Evolutionary conservation across 92 coral and sea anemone genomes (phyloP).

Genomic region (Metridium senile): DNA sequence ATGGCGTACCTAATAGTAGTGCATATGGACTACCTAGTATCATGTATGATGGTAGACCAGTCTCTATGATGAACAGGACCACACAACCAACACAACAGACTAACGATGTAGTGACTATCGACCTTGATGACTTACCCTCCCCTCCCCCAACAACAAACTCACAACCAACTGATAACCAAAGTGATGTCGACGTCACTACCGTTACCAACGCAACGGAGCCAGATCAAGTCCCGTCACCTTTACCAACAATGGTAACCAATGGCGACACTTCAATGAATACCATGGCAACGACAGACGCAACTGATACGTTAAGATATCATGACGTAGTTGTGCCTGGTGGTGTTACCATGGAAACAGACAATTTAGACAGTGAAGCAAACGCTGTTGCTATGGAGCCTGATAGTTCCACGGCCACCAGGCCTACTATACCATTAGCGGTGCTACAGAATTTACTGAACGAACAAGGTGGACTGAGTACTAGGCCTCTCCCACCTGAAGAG

Average conservation of each 20-base stretch:
- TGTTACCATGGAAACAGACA: constrained; percentile 19
- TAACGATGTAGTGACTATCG: constrained; percentile 56
- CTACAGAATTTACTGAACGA: constrained; percentile 36
- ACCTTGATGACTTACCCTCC: constrained; percentile 69
- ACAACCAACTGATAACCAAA: not conserved
- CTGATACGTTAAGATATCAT: too few species aligned
- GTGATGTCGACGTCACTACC: constrained; percentile 3
- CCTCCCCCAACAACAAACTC: constrained; percentile 19
- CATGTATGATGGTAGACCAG: not conserved
- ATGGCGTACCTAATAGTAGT: not conserved
- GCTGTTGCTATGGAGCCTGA: constrained; percentile 23
- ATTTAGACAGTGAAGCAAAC: not conserved
- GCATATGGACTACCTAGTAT: constrained; percentile 5
- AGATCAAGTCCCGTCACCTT: not conserved
- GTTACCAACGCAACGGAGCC: not conserved
- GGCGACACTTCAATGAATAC: not conserved
- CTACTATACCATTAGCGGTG: constrained; percentile 26
- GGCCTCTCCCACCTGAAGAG: constrained; percentile 10
- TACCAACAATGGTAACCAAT: constrained; percentile 9
- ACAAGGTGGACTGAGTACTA: constrained; percentile 36
- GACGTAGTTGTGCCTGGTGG: not conserved
- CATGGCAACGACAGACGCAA: not conserved
- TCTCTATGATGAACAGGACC: not conserved
- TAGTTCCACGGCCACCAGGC: not conserved
- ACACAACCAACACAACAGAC: not conserved